Evolutionary conservation across 2,888 invertebrate species (phyloP), one percentile per base, ranked within the genome.

Genomic region (Erebia ligea): DNA sequence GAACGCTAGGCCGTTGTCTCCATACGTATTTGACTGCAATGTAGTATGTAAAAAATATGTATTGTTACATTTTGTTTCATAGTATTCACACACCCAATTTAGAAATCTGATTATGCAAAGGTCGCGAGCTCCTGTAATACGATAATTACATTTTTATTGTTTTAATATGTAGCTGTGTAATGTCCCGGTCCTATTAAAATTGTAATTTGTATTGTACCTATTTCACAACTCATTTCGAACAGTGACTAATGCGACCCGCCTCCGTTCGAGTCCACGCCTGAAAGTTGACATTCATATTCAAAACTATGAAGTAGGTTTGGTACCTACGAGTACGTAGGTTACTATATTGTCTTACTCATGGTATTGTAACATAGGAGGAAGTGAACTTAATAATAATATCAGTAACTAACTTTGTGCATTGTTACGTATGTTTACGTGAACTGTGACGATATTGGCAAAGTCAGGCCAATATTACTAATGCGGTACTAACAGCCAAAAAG

Each of bases 251-350:
- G 19, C 40, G 48, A 9, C 19, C 61, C 61, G 67, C 59, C 40
- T 50, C n/a, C 54, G 61, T 52, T 61, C 50, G 61, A 54, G 42
- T n/a, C 52, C 52, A 52, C 67, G 58, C 59, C 25, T 67, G 25
- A 52, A 61, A 61, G 45, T 68, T 68, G 42, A 59, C 54, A 61
- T 54, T 61, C 61, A 61, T 68, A 68, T 68, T 68, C 25, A 54
- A 54, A 54, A 61, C 11, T 68, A 57, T 25, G 25, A 21, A 25
- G 21, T n/a, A 52, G 34, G 34, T 34, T 34, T 34, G 34, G 5
- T 57, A 25, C 25, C 25, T 40, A 61, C n/a, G n/a, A n/a, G n/a
- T n/a, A n/a, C 42, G 50, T 25, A 52, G 50, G 2, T 40, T 59
- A 45, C 42, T 21, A 42, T 21, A 34, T 58, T 40, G n/a, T 42